Conservation (phyloP, 2,113 vertebrate species). For the Circaetus gallicus region DNA sequence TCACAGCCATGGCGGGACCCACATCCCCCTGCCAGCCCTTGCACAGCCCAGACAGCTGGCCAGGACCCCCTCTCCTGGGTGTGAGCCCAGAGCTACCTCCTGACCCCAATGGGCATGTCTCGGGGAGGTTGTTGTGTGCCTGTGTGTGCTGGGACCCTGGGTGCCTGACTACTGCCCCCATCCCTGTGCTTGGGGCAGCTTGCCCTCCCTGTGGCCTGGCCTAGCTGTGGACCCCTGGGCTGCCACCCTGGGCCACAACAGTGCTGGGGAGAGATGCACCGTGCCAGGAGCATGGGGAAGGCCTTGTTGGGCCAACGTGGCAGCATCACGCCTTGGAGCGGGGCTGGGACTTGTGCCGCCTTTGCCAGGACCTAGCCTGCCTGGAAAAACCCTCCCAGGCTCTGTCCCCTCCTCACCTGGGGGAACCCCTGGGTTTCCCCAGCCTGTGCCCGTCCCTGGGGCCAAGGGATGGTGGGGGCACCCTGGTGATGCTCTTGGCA, state of each 20-base stretch:
- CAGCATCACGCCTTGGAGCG: neutral
- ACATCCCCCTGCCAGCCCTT: neutral
- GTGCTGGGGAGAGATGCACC: neutral
- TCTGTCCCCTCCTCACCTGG: neutral
- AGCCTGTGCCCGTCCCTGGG: fast-evolving
- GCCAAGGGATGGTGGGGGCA: fast-evolving
- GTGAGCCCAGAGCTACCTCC: neutral
- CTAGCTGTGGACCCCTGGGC: neutral
- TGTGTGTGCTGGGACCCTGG: neutral
- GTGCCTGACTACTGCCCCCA: neutral
- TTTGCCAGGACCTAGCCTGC: neutral
- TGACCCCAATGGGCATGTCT: neutral
- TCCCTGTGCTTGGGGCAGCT: neutral
- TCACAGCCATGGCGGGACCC: neutral
- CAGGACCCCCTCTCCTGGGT: neutral
- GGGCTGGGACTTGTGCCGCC: neutral
- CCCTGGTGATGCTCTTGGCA: neutral
- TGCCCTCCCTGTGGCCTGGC: neutral
- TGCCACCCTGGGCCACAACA: neutral
- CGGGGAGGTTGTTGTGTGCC: fast-evolving
- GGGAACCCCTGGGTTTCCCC: neutral
- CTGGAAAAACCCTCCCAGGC: neutral
- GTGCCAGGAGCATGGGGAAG: fast-evolving
- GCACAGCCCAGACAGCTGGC: neutral
- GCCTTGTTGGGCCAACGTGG: neutral